Evolutionary conservation across 2,888 invertebrate species (phyloP).

Genomic region (Lasioglossum pauxillum): DNA sequence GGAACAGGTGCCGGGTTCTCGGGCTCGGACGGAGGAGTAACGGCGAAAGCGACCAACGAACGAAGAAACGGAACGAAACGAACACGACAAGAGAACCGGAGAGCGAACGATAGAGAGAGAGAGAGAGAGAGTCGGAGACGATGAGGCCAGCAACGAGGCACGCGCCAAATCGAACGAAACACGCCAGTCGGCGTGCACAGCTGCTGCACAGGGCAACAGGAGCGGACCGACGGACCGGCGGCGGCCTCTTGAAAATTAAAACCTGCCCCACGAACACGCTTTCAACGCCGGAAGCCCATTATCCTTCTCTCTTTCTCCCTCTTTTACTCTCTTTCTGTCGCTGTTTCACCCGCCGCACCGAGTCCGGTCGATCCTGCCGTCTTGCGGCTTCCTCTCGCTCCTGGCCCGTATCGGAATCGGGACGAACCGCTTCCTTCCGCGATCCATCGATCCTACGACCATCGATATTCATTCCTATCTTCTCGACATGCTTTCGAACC

Average conservation of each 20-base stretch:
- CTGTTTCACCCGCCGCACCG: neutral
- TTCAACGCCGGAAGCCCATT: constrained; percentile 71
- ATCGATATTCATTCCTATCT: neutral
- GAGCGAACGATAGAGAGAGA: constrained; percentile 24
- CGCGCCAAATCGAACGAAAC: constrained; percentile 82
- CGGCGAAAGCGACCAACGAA: constrained; percentile 51
- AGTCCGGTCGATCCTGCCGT: constrained; percentile 1
- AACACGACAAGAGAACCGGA: neutral
- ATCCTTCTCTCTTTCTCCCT: constrained; percentile 38
- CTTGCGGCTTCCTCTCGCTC: constrained; percentile 8
- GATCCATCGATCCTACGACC: neutral
- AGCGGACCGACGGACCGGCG: constrained; percentile 46
- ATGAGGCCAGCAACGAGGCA: constrained; percentile 72
- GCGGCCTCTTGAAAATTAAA: constrained; percentile 76
- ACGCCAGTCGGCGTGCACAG: constrained; percentile 75
- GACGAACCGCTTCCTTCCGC: neutral
- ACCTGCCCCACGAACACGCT: constrained; percentile 72
- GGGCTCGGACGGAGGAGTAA: constrained; percentile 44
- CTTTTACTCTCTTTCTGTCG: neutral
- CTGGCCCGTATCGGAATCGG: constrained; percentile 52
- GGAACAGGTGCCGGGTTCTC: constrained; percentile 81
- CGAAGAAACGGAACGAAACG: constrained; percentile 19
- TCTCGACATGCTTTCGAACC: neutral
- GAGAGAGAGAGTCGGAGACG: neutral
- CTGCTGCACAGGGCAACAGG: constrained; percentile 68